Conservation (phyloP, 2,113 vertebrate genomes). For the Petrocephalus zakoni region DNA sequence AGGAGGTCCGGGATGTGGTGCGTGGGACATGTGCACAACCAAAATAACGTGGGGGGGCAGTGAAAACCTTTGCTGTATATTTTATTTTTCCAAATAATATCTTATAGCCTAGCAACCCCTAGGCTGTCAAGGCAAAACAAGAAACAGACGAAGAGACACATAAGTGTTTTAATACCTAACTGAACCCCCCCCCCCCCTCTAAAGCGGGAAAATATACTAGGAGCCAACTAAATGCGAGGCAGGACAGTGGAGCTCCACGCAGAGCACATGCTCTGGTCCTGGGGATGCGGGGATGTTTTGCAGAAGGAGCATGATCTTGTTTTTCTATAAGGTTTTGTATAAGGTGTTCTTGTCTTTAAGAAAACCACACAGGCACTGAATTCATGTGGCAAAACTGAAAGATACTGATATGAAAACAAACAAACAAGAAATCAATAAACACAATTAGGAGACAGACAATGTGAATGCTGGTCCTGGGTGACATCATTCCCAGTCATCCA, state of each 20-base stretch:
- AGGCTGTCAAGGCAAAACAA: slow-evolving; percentile 15
- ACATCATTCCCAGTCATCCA: background rate
- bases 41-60: background rate
- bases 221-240: background rate
- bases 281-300: background rate
- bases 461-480: background rate
- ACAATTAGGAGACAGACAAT: too few relatives aligned
- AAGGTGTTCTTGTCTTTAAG: background rate
- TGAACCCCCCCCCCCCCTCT: background rate
- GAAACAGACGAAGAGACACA: slow-evolving; percentile 21
- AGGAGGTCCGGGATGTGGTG: background rate
- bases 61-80: slow-evolving; percentile 20
- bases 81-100: slow-evolving; percentile 23
- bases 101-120: slow-evolving; percentile 30
- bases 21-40: background rate
- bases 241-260: background rate
- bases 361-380: background rate
- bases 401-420: background rate
- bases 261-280: background rate
- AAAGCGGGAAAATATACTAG: background rate
- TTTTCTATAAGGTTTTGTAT: background rate
- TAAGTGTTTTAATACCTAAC: slow-evolving; percentile 4
- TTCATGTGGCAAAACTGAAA: background rate
- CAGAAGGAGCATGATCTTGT: background rate
- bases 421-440: background rate